Evolutionary conservation across 2,113 vertebrate species (phyloP).

Genomic region (Scalopus aquaticus): DNA sequence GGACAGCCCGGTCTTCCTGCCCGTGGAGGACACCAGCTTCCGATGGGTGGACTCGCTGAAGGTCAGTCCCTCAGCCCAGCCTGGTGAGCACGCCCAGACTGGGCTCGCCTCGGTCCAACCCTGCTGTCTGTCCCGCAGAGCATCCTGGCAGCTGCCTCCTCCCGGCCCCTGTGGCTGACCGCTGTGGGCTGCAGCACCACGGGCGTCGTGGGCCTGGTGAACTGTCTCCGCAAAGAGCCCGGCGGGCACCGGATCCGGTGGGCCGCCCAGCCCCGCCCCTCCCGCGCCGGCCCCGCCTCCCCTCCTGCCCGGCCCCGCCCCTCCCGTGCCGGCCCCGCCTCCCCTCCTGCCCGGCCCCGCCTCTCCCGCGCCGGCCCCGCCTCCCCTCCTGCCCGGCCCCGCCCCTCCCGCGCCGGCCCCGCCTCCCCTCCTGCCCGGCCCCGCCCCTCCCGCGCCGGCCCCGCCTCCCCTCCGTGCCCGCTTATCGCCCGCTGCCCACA

Average conservation of each 20-base stretch:
- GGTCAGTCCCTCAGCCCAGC: slow-evolving; percentile 81
- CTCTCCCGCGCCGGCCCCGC: fast-evolving
- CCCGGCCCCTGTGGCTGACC: slow-evolving; percentile 91
- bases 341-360: fast-evolving
- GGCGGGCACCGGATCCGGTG: slow-evolving; percentile 94
- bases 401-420: fast-evolving
- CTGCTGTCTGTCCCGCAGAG: slow-evolving; percentile 66
- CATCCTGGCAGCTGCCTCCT: slow-evolving; percentile 84
- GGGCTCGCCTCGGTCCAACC: background rate
- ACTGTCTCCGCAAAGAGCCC: slow-evolving; percentile 94
- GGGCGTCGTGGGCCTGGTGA: slow-evolving; percentile 96
- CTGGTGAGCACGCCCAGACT: fast-evolving
- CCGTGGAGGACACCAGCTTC: slow-evolving; percentile 89
- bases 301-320: fast-evolving
- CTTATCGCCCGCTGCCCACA: slow-evolving; percentile 57
- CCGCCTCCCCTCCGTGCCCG: fast-evolving
- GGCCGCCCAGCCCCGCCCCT: background rate
- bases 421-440: fast-evolving
- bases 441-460: fast-evolving
- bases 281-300: fast-evolving
- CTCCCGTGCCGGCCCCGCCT: fast-evolving
- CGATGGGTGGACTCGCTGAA: slow-evolving; percentile 95
- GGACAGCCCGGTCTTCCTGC: slow-evolving; percentile 85
- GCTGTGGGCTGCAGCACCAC: slow-evolving; percentile 86
- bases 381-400: fast-evolving